Evolutionary conservation across 2,888 invertebrate species (phyloP), one percentile per base, ranked within the genome.

Genomic region (Eustalomyia histrio): DNA sequence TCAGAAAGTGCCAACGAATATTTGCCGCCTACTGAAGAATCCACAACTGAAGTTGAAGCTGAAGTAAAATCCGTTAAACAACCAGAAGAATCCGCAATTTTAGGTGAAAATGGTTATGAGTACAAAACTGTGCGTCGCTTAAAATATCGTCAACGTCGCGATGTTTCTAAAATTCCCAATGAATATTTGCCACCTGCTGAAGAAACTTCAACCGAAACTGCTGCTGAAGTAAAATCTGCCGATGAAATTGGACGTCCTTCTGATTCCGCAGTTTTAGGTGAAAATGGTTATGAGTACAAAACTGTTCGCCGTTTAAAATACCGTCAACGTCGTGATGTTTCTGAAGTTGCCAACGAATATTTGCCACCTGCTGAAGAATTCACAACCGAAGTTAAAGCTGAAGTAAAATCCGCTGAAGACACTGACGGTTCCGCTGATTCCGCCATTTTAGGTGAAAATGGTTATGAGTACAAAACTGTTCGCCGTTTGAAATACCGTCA

Each of bases 111-210:
- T 73, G 83, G 83, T 17, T 85, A 85, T 39, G 84, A 83, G 47
- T 86, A 85, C 69, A 86, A 85, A 64, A 84, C 84, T 8, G 80
- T 85, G 0, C 81, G 84, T 14, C 79, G 82, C 5, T 35, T 73
- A 18, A 80, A 72, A 35, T 78, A 72, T 43, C 83, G 83, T 73
- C 82, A 78, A 24, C 83, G 78, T 63, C 85, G 85, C 57, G 84
- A 84, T 74, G 84, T 84, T 2, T 83, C 63, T 29, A 83, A 84
- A 47, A 68, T 85, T 2, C 21, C 76, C 61, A 82, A 79, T 35
- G 76, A 79, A 29, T 83, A 83, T 52, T 50, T 80, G 58, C 78
- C 83, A 2, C 74, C 83, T 35, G 35, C 10, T 5, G 74, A 64
- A 12, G 39, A 57, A 14, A 55, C 65, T 85, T 14, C 35, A 12